These are phyloP conservation scores for Alouatta palliata DNA, from an alignment of 2,113 vertebrate genomes.

Conservation along the genomic window DNA sequence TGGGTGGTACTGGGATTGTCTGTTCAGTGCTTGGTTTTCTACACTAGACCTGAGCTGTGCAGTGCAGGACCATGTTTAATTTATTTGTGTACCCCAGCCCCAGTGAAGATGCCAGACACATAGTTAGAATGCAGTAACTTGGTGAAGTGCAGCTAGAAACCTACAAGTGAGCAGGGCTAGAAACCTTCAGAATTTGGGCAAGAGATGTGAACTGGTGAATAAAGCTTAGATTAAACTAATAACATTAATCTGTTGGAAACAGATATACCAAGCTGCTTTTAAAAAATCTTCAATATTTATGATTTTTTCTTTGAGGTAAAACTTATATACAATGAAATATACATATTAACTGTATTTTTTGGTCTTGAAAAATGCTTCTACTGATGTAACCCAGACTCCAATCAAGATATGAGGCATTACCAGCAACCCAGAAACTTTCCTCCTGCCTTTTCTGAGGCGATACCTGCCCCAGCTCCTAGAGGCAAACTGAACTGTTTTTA, in stretches of 20 bases:
- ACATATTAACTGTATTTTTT: background rate
- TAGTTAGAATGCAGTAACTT: background rate
- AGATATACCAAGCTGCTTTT: background rate
- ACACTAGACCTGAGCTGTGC: background rate
- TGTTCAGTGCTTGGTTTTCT: background rate
- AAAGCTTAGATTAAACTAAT: background rate
- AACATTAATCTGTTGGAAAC: background rate
- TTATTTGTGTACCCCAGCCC: rapidly evolving
- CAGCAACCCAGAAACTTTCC: background rate
- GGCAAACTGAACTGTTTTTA: background rate
- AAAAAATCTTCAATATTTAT: background rate
- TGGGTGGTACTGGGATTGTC: background rate
- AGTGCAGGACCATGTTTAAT: background rate
- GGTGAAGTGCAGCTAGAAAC: background rate
- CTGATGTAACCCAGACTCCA: background rate
- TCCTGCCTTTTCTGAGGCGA: background rate
- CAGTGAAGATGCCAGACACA: background rate
- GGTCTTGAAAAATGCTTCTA: background rate
- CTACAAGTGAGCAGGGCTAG: background rate
- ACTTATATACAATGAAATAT: background rate
- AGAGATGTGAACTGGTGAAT: background rate
- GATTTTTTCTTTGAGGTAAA: background rate
- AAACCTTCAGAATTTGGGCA: background rate
- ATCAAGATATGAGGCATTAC: background rate
- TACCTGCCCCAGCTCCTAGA: background rate